Percentiles rank a stretch among this genome's conserved stretches.
Evolutionary conservation across 1,140 invertebrate species (phyloP).

Genomic region (Nephotettix cincticeps): DNA sequence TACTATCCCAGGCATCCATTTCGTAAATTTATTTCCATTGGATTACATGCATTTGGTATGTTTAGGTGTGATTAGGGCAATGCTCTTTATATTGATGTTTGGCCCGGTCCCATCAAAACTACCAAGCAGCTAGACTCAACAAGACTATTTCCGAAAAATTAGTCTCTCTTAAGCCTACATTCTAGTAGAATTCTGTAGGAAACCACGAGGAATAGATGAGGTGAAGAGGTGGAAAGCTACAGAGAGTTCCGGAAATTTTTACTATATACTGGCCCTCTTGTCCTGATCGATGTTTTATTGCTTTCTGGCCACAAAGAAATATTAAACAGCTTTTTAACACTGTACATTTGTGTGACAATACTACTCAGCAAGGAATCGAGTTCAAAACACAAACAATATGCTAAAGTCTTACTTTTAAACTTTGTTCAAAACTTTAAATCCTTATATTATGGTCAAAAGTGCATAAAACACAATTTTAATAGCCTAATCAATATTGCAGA

Average conservation of each 20-base stretch:
- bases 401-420: constrained; percentile 14
- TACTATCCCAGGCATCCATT: constrained; percentile 38
- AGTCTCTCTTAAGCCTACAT: constrained; percentile 28
- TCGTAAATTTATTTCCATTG: constrained; percentile 36
- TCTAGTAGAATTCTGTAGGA: constrained; percentile 40
- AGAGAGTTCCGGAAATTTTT: constrained; percentile 47
- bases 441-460: constrained; percentile 38
- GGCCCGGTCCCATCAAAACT: constrained; percentile 7
- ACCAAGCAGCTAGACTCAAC: not conserved
- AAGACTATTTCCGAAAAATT: constrained; percentile 28
- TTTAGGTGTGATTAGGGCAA: constrained; percentile 46
- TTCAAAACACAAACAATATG: not conserved
- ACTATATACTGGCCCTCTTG: constrained; percentile 37
- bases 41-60: constrained; percentile 44
- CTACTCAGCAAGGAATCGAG: not conserved
- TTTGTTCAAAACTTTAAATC: constrained; percentile 22
- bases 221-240: constrained; percentile 44
- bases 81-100: constrained; percentile 43
- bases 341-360: not conserved
- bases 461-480: constrained; percentile 42
- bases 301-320: not conserved
- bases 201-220: constrained; percentile 37
- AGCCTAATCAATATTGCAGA: constrained; percentile 28
- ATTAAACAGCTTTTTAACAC: not conserved
- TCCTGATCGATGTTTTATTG: constrained; percentile 9